phyloP scores from a whole-genome alignment of 2,797 vertebrate species.

The Thripadectes ignobilis region DNA sequence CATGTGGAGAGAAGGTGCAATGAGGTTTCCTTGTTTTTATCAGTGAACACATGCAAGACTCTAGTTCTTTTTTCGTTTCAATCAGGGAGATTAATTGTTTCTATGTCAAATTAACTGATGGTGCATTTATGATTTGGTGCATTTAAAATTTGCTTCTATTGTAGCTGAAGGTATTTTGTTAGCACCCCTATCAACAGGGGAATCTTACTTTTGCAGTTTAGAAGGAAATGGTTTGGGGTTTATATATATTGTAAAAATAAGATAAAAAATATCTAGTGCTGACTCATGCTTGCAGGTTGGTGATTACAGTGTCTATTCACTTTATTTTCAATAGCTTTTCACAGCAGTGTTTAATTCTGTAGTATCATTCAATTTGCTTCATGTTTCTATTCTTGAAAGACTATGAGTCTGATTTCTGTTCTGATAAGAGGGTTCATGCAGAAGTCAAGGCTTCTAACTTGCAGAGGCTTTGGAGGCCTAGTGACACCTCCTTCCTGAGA shows the following conservation, averaged over 20 bases:
- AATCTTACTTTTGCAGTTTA: slow-evolving; percentile 21
- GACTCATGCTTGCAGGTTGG: not conserved
- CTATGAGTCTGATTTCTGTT: not conserved
- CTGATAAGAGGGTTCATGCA: not conserved
- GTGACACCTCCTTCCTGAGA: not conserved
- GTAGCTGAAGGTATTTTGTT: slow-evolving; percentile 16
- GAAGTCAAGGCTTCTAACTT: not conserved
- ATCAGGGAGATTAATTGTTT: slow-evolving; percentile 2
- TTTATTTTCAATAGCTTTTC: slow-evolving; percentile 61
- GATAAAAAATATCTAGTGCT: not conserved
- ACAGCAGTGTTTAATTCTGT: slow-evolving; percentile 48
- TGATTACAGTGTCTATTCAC: slow-evolving; percentile 15
- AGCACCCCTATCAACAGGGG: slow-evolving; percentile 18
- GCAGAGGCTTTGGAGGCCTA: not conserved
- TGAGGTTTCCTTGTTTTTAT: slow-evolving; percentile 21
- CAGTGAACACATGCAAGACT: not conserved
- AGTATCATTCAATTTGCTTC: slow-evolving; percentile 51
- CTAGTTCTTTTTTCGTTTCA: not conserved
- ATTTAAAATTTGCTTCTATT: not conserved
- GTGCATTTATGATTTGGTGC: not conserved
- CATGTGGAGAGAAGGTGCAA: not conserved
- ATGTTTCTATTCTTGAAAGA: slow-evolving; percentile 61
- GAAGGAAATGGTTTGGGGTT: slow-evolving; percentile 47
- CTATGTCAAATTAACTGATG: slow-evolving; percentile 55
- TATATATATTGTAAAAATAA: slow-evolving; percentile 19